Base-by-base conservation (phyloP, 2,888 invertebrate genomes). In the Luffia ferchaultella region DNA sequence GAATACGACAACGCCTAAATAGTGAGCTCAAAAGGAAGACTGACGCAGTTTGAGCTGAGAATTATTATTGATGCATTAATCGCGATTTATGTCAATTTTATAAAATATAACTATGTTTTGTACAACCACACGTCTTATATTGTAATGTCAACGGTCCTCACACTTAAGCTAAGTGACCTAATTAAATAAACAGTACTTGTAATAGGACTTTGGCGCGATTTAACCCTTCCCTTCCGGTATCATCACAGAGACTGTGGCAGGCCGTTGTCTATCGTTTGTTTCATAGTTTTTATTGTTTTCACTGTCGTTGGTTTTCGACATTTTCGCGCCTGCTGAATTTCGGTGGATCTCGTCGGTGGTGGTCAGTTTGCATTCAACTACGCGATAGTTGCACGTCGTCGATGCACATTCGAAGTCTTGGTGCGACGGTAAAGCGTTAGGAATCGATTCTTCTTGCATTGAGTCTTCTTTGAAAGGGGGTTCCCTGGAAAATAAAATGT, bases 141-240 rank as follows among this genome's bases (percentile, higher is more conserved):
- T 30, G 12, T 30, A 30, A 30, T 30, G 30, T 30, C 30, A 30
- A 30, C 12, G 30, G 30, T 30, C 12, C 30, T 7, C 30, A 30
- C 30, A 30, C 30, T 30, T 7, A 30, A 30, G 12, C 30, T 30
- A 7, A 30, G 30, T 12, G 3, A 30, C 30, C 12, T 30, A 30
- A 30, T 12, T n/a, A 12, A 12, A 3, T 30, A 30, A 30, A 3
- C 30, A 30, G 30, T 30, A 30, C 30, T 30, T 30, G 3, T 30
- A 30, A 30, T 12, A n/a, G 30, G 30, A 18, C 41, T 47, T 48
- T 41, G 42, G 16, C 30, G 2, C 2, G 16, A 20, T 30, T 74
- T 83, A 83, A 59, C 86, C 86, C 57, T 86, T 86, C 45, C 85
- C 86, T 58, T 87, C 86, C 1, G 88, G 87, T 68, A 88, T 77